Conservation (phyloP, 2,888 invertebrate genomes). For the Orchestes rusci region DNA sequence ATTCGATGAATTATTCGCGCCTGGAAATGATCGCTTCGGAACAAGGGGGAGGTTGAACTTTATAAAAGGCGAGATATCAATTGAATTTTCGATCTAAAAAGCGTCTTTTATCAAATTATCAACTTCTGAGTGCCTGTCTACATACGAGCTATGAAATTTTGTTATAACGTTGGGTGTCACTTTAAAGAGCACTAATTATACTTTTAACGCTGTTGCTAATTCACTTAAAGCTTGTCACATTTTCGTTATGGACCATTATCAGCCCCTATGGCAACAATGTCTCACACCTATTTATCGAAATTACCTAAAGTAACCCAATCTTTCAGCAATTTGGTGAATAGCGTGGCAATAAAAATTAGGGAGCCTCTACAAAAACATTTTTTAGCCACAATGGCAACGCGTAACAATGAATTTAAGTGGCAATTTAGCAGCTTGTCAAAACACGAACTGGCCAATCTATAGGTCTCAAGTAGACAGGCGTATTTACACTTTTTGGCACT, state of each 20-base stretch:
- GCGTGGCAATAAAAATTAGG: no score
- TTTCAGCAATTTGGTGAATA: no score
- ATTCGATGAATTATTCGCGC: no score
- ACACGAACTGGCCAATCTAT: constrained; percentile 18
- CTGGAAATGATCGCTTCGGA: no score
- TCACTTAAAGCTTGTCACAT: not conserved
- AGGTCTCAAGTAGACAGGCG: constrained; percentile 10
- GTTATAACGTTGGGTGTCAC: constrained; percentile 39
- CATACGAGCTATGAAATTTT: constrained; percentile 38
- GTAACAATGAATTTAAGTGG: constrained; percentile 17
- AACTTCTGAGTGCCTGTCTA: constrained; percentile 38
- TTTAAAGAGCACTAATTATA: constrained; percentile 39
- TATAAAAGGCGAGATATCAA: no score
- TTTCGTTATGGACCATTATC: not conserved
- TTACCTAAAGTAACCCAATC: no score
- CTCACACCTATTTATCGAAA: no score
- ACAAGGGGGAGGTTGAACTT: no score
- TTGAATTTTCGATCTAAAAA: constrained; percentile 39
- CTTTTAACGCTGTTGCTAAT: constrained; percentile 33
- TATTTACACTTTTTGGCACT: constrained; percentile 18
- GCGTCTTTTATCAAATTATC: constrained; percentile 35
- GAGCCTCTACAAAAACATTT: constrained; percentile 2
- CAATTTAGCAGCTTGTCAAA: constrained; percentile 24
- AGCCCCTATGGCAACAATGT: no score
- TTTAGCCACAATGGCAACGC: constrained; percentile 8